phyloP scores from a whole-genome alignment of 2,113 vertebrate species.

The Muscicapa adusta region DNA sequence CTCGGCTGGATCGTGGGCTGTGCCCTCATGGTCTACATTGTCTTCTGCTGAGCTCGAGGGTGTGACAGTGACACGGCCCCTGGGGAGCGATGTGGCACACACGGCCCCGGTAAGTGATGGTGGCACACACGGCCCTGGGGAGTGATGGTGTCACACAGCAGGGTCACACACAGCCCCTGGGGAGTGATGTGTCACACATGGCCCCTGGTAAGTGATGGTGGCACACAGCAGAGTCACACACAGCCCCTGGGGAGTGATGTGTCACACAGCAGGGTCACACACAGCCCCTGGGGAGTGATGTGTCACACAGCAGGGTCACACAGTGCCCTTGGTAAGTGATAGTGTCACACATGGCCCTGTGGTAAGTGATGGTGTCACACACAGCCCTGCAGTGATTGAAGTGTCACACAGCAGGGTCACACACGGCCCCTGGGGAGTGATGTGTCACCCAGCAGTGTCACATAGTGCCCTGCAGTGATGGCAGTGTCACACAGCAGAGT shows the following conservation, averaged over 20 bases:
- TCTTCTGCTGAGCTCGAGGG: slow-evolving; percentile 74
- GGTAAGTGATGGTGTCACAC: no score
- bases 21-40: slow-evolving; percentile 72
- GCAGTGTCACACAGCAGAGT: not conserved
- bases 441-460: not conserved
- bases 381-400: not conserved
- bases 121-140: no score
- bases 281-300: not conserved
- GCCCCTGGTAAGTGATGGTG: not conserved
- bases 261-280: no score
- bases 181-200: not conserved
- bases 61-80: no score
- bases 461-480: not conserved
- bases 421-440: not conserved
- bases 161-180: not conserved
- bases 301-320: not conserved
- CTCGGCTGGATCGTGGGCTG: slow-evolving; percentile 80
- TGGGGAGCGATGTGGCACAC: no score
- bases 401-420: not conserved
- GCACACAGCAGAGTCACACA: not conserved
- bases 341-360: no score
- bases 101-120: not conserved
- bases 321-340: not conserved
- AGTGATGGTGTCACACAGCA: not conserved
- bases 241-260: not conserved